A percentile compares a stretch with the other conserved stretches of the same genome.
Conservation (phyloP, 2,888 invertebrate genomes). For the Drosophila barbarae region DNA sequence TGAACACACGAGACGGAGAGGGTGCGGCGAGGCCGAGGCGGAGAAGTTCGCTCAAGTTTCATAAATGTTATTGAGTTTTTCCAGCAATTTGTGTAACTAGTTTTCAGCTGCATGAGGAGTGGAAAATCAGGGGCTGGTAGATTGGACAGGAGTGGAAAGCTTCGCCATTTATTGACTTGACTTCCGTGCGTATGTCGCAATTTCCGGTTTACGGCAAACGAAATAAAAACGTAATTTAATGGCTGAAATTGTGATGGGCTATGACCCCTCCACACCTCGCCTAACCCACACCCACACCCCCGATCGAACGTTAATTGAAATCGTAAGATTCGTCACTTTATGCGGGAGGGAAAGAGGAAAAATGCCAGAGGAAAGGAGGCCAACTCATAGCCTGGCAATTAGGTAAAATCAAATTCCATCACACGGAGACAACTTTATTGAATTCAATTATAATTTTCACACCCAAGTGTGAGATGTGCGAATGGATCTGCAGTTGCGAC, state of each 20-base stretch:
- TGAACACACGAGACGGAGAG: slow-evolving; percentile 20
- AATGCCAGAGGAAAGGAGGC: slow-evolving; percentile 9
- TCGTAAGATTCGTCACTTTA: slow-evolving; percentile 68
- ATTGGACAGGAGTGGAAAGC: slow-evolving; percentile 17
- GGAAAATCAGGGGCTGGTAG: slow-evolving; percentile 1
- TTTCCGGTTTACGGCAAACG: slow-evolving; percentile 73
- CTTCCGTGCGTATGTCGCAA: slow-evolving; percentile 77
- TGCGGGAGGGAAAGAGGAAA: slow-evolving; percentile 25
- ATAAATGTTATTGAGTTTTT: slow-evolving; percentile 61
- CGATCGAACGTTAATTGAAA: slow-evolving; percentile 60
- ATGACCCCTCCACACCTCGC: slow-evolving; percentile 22
- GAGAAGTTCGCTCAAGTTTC: slow-evolving; percentile 56
- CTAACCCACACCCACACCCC: background rate
- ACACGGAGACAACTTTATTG: slow-evolving; percentile 64
- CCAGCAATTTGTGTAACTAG: slow-evolving; percentile 61
- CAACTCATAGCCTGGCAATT: slow-evolving; percentile 18
- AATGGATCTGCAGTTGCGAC: slow-evolving; percentile 22
- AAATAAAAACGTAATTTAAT: slow-evolving; percentile 74
- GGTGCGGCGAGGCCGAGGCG: slow-evolving; percentile 11
- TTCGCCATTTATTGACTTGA: slow-evolving; percentile 69
- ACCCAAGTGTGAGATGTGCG: slow-evolving; percentile 55
- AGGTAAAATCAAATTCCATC: slow-evolving; percentile 41
- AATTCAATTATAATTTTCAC: slow-evolving; percentile 72
- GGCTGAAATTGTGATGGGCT: slow-evolving; percentile 41
- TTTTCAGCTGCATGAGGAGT: slow-evolving; percentile 34